Evolutionary conservation across 1,140 invertebrate species (phyloP), one percentile per base, ranked within the genome.

Genomic region (Mya arenaria): DNA sequence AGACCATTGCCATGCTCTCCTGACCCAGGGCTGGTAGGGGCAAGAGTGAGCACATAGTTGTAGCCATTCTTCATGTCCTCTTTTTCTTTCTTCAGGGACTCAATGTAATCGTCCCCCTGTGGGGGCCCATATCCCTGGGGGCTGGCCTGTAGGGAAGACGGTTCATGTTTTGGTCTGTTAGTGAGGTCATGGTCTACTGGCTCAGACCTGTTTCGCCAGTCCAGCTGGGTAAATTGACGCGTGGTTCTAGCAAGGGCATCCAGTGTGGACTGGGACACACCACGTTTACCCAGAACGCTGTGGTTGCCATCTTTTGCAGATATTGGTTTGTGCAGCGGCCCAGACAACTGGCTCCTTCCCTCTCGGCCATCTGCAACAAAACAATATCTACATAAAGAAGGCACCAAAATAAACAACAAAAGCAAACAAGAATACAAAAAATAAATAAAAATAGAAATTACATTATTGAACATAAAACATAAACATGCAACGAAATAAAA

Each of bases 11-110:
- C 39, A 5, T 2, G 30, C 6, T 36, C 39, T 19, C 66, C 74
- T 41, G 56, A 19, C 1, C 60, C 74, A 23, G 58, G 74, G n/a
- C 60, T 65, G 17, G 15, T 65, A 60, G 58, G 62, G 41, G 68
- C 55, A 69, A 63, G 66, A 58, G 66, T 80, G 3, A 80, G 44
- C 13, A 80, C 77, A 62, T 80, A 80, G 34, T 69, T 80, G 44
- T 80, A 80, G n/a, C 66, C 55, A 23, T 39, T 34, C 4, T 36
- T n/a, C 28, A n/a, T 39, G 30, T 28, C 36, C 30, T 68, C 65
- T 36, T 34, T 68, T 36, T 62, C 60, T 28, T 34, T 28, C 23
- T 25, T 30, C 19, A 30, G 19, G 17, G n/a, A 30, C 32, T 62
- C 60, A n/a, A n/a, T n/a, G n/a, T n/a, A n/a, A n/a, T n/a, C n/a